Conservation (phyloP, 2,888 invertebrate genomes). For the Disparrhopalites patrizii region DNA sequence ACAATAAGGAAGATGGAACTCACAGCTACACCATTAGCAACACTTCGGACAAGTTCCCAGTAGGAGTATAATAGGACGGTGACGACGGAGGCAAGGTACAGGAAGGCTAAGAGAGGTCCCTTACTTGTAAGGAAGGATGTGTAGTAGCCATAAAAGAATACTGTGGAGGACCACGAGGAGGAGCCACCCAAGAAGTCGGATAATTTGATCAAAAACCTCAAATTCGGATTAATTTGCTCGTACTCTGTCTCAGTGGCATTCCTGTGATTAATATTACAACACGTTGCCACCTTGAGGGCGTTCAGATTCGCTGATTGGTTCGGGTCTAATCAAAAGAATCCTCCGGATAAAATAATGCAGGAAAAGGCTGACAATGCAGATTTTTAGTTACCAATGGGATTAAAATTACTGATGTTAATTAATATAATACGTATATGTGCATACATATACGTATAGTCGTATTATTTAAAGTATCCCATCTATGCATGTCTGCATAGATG, state of each 20-base stretch:
- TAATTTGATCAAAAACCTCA: not conserved
- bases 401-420: not conserved
- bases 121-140: not conserved
- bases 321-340: too few species aligned
- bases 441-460: not conserved
- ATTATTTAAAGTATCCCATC: too few species aligned
- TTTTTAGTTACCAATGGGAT: too few species aligned
- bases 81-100: not conserved
- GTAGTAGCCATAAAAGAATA: slow-evolving; percentile 9
- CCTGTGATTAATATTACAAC: too few species aligned
- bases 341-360: too few species aligned
- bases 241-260: not conserved
- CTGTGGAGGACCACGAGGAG: not conserved
- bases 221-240: not conserved
- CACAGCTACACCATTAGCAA: not conserved
- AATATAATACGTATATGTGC: not conserved
- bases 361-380: too few species aligned
- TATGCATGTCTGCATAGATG: too few species aligned
- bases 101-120: not conserved
- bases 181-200: not conserved
- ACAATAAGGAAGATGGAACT: too few species aligned
- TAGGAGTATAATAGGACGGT: not conserved
- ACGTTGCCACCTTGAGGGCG: too few species aligned
- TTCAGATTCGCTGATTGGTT: too few species aligned
- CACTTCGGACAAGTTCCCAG: not conserved